Conservation (phyloP, 2,888 invertebrate genomes). For the Oithona nana region DNA sequence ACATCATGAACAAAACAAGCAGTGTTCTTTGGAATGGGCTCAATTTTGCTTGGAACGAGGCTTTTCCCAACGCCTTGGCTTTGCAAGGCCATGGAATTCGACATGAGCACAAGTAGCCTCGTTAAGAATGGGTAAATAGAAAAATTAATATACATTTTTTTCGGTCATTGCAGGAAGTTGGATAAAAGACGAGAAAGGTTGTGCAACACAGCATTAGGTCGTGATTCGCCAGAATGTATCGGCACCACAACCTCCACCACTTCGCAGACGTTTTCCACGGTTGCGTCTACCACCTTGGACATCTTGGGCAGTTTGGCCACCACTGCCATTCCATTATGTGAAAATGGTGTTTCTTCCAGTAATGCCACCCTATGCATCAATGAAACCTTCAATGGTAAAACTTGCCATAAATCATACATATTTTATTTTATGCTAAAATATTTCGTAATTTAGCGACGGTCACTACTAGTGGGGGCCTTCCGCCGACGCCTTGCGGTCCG, state of each 20-base stretch:
- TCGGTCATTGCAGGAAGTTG: constrained; percentile 50
- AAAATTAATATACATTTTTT: no score
- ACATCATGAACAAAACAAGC: no score
- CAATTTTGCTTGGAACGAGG: not conserved
- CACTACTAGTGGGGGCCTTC: no score
- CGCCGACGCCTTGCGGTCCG: constrained; percentile 1
- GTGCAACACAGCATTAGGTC: constrained; percentile 34
- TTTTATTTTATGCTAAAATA: not conserved
- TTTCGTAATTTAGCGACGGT: not conserved
- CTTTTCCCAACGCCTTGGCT: not conserved
- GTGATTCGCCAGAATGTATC: constrained; percentile 3
- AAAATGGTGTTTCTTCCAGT: not conserved
- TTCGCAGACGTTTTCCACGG: not conserved
- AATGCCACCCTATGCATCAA: not conserved
- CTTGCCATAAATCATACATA: not conserved
- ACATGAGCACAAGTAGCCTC: not conserved
- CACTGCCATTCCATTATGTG: not conserved
- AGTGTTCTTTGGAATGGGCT: not conserved
- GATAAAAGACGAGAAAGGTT: constrained; percentile 50
- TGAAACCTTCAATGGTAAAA: no score
- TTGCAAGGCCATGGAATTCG: not conserved
- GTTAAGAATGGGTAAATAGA: no score
- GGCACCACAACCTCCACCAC: not conserved
- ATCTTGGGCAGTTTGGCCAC: not conserved
- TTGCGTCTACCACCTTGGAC: not conserved